Conservation (phyloP, 2,888 invertebrate genomes). For the Antheraea assamensis region DNA sequence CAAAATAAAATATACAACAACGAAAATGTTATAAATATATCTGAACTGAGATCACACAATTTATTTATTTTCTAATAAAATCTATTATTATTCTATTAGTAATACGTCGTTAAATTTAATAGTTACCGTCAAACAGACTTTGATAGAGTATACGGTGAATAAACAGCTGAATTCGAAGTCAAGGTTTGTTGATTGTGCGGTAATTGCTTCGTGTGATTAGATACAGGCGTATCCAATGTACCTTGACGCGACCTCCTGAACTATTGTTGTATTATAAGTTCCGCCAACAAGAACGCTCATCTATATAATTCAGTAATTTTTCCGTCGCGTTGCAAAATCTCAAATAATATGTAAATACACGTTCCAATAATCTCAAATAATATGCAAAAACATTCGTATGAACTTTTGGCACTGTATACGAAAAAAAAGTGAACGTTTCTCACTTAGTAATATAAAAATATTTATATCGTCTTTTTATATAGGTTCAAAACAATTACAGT, state of each 20-base stretch:
- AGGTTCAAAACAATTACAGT: background rate
- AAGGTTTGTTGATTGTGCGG: constrained; percentile 48
- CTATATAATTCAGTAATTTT: background rate
- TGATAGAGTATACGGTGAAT: constrained; percentile 30
- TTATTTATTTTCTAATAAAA: background rate
- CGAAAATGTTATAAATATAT: too few species aligned
- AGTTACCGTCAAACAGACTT: constrained; percentile 17
- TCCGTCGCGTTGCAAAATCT: too few species aligned
- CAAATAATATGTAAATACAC: too few species aligned
- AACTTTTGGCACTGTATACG: background rate
- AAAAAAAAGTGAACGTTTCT: background rate
- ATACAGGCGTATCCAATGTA: constrained; percentile 28
- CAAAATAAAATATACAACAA: too few species aligned
- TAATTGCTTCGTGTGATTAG: constrained; percentile 45
- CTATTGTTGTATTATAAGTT: background rate
- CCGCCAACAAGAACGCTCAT: background rate
- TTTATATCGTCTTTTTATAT: background rate
- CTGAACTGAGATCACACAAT: too few species aligned
- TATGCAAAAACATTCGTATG: too few species aligned
- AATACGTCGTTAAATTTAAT: constrained; percentile 5
- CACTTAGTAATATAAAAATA: background rate
- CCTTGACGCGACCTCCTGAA: constrained; percentile 12
- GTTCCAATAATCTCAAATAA: too few species aligned
- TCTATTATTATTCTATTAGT: background rate
- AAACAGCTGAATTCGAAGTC: constrained; percentile 43